Evolutionary conservation across 2,113 vertebrate species (phyloP).

Genomic region (Apistogramma diplotaenia): DNA sequence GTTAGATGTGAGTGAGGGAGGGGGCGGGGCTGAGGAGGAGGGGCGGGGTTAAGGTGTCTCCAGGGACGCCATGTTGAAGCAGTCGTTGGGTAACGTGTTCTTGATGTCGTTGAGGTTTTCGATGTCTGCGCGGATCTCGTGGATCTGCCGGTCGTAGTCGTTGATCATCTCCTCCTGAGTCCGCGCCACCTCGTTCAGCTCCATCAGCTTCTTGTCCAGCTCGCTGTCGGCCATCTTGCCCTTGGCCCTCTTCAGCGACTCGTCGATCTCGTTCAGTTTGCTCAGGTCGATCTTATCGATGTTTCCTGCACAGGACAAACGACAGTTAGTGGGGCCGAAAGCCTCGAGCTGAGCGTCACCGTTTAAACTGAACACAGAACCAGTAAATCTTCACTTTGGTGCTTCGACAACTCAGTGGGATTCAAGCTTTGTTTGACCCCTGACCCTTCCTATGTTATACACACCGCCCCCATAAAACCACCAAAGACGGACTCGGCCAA

Average conservation of each 20-base stretch:
- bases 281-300: constrained; percentile 93
- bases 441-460: too few relatives aligned
- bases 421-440: too few relatives aligned
- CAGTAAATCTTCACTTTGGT: too few relatives aligned
- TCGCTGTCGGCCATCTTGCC: constrained; percentile 85
- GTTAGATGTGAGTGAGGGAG: constrained; percentile 44
- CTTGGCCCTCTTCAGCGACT: constrained; percentile 86
- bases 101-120: constrained; percentile 94
- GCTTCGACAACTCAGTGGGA: too few relatives aligned
- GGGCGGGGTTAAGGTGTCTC: constrained; percentile 81
- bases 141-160: constrained; percentile 90
- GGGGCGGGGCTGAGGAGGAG: not conserved
- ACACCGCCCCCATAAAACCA: too few relatives aligned
- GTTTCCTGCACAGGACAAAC: constrained; percentile 77
- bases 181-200: constrained; percentile 85
- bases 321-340: not conserved
- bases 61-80: constrained; percentile 94
- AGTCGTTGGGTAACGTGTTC: constrained; percentile 90
- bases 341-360: too few relatives aligned
- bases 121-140: constrained; percentile 90
- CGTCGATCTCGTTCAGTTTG: constrained; percentile 89
- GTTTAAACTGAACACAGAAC: too few relatives aligned
- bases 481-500: too few relatives aligned
- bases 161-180: constrained; percentile 88
- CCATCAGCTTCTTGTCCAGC: constrained; percentile 87